Percentiles rank a stretch among this genome's conserved stretches.
These are phyloP conservation scores for Atrina japonica DNA, from an alignment of 2,888 invertebrate genomes.

Conservation along the genomic window DNA sequence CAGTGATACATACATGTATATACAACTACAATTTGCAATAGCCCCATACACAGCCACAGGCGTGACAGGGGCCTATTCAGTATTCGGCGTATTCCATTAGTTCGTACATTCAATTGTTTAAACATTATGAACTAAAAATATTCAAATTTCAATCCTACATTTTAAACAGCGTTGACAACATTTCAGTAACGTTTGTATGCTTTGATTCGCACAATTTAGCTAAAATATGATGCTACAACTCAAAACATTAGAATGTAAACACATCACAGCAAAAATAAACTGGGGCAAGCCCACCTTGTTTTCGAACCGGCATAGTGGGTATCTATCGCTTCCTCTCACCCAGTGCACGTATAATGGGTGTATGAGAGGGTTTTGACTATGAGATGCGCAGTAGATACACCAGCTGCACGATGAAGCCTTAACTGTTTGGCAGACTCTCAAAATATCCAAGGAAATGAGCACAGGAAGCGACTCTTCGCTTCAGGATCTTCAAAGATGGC, in stretches of 20 bases:
- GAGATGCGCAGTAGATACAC: neutral
- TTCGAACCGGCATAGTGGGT: constrained; percentile 71
- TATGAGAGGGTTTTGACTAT: neutral
- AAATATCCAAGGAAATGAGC: constrained; percentile 14
- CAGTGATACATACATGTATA: no score
- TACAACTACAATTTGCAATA: no score
- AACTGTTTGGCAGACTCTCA: constrained; percentile 5
- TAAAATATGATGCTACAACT: no score
- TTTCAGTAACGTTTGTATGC: no score
- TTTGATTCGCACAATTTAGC: no score
- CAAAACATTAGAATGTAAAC: neutral
- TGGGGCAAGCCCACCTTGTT: constrained; percentile 64
- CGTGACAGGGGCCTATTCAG: no score
- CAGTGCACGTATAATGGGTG: constrained; percentile 19
- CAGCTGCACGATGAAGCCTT: constrained; percentile 1
- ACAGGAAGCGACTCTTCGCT: constrained; percentile 42
- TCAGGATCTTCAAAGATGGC: constrained; percentile 52
- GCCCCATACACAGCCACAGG: no score
- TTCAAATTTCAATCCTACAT: no score
- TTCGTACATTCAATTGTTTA: no score
- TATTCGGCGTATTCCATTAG: neutral
- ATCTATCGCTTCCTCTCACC: constrained; percentile 34
- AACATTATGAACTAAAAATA: no score
- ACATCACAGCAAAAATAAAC: constrained; percentile 1
- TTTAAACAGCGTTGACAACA: no score